Conservation (phyloP, 1,140 invertebrate species). For the Gonioctena quinquepunctata region DNA sequence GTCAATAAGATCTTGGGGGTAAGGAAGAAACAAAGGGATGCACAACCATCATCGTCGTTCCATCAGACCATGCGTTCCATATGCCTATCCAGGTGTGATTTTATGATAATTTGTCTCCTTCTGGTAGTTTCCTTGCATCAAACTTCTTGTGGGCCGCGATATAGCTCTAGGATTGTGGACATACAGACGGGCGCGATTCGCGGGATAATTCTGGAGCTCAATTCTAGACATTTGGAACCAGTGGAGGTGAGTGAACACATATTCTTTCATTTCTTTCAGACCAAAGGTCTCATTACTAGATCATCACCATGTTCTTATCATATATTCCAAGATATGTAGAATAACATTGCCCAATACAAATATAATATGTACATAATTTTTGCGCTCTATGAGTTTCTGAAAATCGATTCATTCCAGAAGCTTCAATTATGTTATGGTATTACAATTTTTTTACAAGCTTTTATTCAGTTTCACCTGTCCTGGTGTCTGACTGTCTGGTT, state of each 20-base stretch:
- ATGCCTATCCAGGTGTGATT: constrained; percentile 1
- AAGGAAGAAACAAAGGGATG: constrained; percentile 4
- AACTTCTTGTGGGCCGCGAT: constrained; percentile 54
- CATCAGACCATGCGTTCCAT: constrained; percentile 17
- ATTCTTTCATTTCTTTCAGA: constrained; percentile 21
- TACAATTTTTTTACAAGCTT: too few relatives aligned
- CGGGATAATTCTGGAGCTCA: constrained; percentile 74
- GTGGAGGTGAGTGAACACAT: constrained; percentile 66
- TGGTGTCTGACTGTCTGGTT: too few relatives aligned
- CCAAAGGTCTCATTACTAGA: not conserved
- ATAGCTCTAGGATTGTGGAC: constrained; percentile 67
- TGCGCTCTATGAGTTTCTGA: too few relatives aligned
- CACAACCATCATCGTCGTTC: not conserved
- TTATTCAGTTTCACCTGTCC: too few relatives aligned
- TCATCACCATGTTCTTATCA: not conserved
- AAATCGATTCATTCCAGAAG: too few relatives aligned
- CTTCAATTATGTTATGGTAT: too few relatives aligned
- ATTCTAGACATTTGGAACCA: constrained; percentile 74
- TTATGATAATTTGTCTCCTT: not conserved
- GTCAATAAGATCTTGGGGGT: not conserved
- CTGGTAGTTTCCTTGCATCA: not conserved
- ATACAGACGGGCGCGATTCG: constrained; percentile 70
- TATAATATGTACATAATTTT: too few relatives aligned
- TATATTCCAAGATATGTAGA: too few relatives aligned
- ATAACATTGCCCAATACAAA: too few relatives aligned